Percentiles rank a stretch among this genome's conserved stretches.
These are phyloP conservation scores for Drosophila buzzatii DNA, from an alignment of 2,888 invertebrate species.

Conservation along the genomic window DNA sequence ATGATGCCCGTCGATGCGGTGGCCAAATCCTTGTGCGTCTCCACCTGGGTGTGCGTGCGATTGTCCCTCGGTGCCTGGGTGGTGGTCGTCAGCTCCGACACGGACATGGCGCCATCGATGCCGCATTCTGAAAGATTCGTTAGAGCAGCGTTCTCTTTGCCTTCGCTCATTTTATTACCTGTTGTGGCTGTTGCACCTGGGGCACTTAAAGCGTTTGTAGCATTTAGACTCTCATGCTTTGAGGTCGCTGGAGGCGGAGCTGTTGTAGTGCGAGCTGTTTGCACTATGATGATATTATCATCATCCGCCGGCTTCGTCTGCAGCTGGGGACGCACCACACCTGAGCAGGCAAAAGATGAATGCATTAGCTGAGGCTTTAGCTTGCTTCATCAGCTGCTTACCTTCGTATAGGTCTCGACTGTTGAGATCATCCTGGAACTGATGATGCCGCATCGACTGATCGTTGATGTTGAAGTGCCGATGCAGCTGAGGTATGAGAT, in stretches of 20 bases:
- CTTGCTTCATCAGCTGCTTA: slow-evolving; percentile 66
- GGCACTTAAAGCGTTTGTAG: slow-evolving; percentile 40
- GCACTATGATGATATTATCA: slow-evolving; percentile 79
- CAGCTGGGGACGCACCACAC: slow-evolving; percentile 91
- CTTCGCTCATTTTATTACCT: slow-evolving; percentile 57
- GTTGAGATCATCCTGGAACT: slow-evolving; percentile 90
- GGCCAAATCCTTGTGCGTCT: slow-evolving; percentile 80
- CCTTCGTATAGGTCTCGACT: slow-evolving; percentile 90
- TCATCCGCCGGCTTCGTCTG: slow-evolving; percentile 81
- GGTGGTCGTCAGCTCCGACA: slow-evolving; percentile 77
- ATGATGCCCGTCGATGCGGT: slow-evolving; percentile 83
- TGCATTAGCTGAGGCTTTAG: background rate
- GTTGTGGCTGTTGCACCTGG: slow-evolving; percentile 80
- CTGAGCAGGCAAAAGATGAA: slow-evolving; percentile 82
- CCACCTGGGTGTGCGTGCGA: slow-evolving; percentile 68
- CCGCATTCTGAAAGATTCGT: slow-evolving; percentile 66
- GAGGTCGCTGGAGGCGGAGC: slow-evolving; percentile 66
- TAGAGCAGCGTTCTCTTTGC: background rate
- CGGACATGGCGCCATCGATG: slow-evolving; percentile 80
- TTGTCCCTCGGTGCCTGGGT: slow-evolving; percentile 84
- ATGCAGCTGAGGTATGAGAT: slow-evolving; percentile 95
- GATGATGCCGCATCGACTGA: slow-evolving; percentile 94
- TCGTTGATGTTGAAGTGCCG: slow-evolving; percentile 91
- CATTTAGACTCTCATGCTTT: slow-evolving; percentile 83
- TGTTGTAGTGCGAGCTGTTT: slow-evolving; percentile 69